These are phyloP conservation scores for Eupithecia insigniata DNA, from an alignment of 2,888 invertebrate genomes.

Conservation along the genomic window DNA sequence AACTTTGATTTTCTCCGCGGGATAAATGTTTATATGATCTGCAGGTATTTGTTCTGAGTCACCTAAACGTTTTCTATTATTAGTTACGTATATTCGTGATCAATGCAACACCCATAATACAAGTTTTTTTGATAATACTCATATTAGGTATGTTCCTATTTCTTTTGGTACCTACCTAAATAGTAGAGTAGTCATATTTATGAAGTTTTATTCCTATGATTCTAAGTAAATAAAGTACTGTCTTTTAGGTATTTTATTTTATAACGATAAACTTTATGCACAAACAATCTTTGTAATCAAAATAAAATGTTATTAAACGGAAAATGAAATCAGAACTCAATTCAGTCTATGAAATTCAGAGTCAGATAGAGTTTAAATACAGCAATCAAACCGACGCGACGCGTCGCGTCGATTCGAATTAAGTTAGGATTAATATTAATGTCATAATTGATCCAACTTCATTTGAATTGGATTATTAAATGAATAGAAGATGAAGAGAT, in stretches of 20 bases:
- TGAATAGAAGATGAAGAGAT: too few relatives aligned
- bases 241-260: neutral
- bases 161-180: too few relatives aligned
- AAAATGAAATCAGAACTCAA: neutral
- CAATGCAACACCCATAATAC: neutral
- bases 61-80: neutral
- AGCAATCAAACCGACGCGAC: neutral
- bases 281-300: neutral
- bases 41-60: neutral
- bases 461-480: neutral
- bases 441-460: slow-evolving; percentile 8
- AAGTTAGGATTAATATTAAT: slow-evolving; percentile 21
- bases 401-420: slow-evolving; percentile 6
- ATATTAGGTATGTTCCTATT: too few relatives aligned
- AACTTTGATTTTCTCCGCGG: too few relatives aligned
- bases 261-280: neutral
- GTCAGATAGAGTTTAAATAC: neutral
- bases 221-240: neutral
- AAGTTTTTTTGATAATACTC: neutral
- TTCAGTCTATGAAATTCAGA: neutral
- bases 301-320: neutral
- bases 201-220: too few relatives aligned
- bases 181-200: too few relatives aligned
- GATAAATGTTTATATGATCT: neutral
- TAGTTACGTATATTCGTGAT: too few relatives aligned